Evolutionary conservation across 2,113 vertebrate genomes (phyloP), one percentile per base, ranked within the genome.

Genomic region (Corvus cornix): DNA sequence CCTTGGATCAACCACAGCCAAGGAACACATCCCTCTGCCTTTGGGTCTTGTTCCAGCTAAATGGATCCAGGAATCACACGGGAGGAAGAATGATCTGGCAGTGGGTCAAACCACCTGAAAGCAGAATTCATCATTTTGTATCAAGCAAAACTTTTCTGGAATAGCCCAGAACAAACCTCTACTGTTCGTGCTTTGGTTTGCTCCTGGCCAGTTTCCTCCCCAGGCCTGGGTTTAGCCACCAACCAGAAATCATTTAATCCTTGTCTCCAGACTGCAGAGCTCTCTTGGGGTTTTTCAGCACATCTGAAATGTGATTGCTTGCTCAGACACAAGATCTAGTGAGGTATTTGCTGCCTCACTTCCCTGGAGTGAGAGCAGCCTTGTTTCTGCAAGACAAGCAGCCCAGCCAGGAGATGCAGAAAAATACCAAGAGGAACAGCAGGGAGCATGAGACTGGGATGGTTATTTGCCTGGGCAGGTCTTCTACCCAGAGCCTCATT

Each of bases 351-450:
- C 64, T 84, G 73, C 80, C 60, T 95, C 68, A 48, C 7, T 2
- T 73, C 86, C 83, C 64, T 49, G n/a, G 48, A 80, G 44, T 0
- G 2, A 69, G 14, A 75, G 16, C 23, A 64, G 68, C 52, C 24
- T 86, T 80, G 33, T 63, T 90, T 91, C 79, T 95, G 75, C 83
- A 72, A 24, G 48, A 74, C 37, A 84, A 92, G 60, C 37, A 96
- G 33, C 16, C 22, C 72, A 78, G 49, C 9, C 39, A 60, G 41
- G 20, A 87, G 52, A 2, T 0, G 46, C 51, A 93, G 67, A 56
- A 78, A 53, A 93, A 74, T 18, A 52, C n/a, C 63, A 33, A 72
- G 37, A 21, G 41, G 89, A 81, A n/a, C 0, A 7, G 7, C 35
- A 48, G 55, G 24, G 19, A 83, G 26, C 9, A 3, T 6, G 22